Evolutionary conservation across 1,140 invertebrate genomes (phyloP), one percentile per base, ranked within the genome.

Genomic region (Capitella teleta): DNA sequence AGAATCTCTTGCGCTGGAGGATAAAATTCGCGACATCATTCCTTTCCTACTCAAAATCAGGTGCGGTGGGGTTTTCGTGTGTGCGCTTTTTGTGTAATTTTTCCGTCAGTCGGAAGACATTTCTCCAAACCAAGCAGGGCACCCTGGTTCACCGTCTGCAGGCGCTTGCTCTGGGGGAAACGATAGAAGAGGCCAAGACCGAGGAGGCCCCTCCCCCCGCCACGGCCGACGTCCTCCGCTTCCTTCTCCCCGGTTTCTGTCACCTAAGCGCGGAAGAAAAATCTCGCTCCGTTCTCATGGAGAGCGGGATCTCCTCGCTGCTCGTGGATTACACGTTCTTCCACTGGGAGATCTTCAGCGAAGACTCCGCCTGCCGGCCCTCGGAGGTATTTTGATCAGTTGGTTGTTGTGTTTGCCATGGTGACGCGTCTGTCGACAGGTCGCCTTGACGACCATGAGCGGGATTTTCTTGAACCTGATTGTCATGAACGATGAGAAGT

Each of bases 401-500:
- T 37, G 36, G 36, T 5, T 37, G 6, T 3, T 37, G 36, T 3
- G 6, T 37, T 19, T 34, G 16, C 1, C 47, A 47, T 25, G 56
- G 59, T 38, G 51, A 61, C 28, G 47, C 50, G 26, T 25, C 16
- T 19, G 44, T n/a, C 38, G n/a, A 28, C 40, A 60, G 47, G 74
- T 78, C 5, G 85, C 86, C 0, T 84, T 93, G 75, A 81, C 87
- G 19, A 86, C 86, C 47, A 78, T 88, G 2, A 91, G 87, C 67
- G 91, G 91, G 59, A 82, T 91, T 38, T 81, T 94, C 36, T 88
- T 94, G 84, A 94, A 94, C 61, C 78, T 93, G 0, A 85, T 85
- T 12, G 88, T 93, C 1, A 66, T 92, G 24, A 88, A 91, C 65
- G 79, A 82, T 0, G 84, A 86, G 67, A 68, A 84, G 16, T 85